These are phyloP conservation scores for Ophioninae sp. DNA, from an alignment of 2,888 invertebrate species.

Conservation along the genomic window DNA sequence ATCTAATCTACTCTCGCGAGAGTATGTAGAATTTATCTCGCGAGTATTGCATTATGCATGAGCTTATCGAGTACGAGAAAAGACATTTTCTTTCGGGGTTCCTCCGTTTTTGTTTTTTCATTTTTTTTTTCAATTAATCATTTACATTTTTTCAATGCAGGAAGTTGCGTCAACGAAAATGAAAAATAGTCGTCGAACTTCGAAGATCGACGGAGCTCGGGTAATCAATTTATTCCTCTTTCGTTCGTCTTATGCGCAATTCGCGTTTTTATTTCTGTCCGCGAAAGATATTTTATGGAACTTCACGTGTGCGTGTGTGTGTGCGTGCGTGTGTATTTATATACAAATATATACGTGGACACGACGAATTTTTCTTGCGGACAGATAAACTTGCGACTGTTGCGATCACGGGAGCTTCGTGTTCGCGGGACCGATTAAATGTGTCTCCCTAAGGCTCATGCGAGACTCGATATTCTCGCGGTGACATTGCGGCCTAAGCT, in stretches of 20 bases:
- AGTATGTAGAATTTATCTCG: slow-evolving; percentile 45
- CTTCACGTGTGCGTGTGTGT: not conserved
- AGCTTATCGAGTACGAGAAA: slow-evolving; percentile 32
- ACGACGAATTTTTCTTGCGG: slow-evolving; percentile 13
- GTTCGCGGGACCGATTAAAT: slow-evolving; percentile 31
- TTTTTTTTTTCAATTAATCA: not conserved
- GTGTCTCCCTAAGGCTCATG: not conserved
- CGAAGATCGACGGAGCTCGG: not conserved
- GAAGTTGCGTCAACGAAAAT: slow-evolving; percentile 2
- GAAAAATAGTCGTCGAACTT: not conserved
- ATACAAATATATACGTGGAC: not conserved
- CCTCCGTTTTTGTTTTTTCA: slow-evolving; percentile 15
- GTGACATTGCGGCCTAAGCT: slow-evolving; percentile 52
- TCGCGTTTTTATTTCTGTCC: not conserved
- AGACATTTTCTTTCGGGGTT: slow-evolving; percentile 3
- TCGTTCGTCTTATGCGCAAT: not conserved
- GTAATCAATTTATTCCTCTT: slow-evolving; percentile 3
- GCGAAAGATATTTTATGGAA: not conserved
- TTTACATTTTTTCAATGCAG: slow-evolving; percentile 9
- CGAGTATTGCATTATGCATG: slow-evolving; percentile 37
- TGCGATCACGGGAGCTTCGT: slow-evolving; percentile 13
- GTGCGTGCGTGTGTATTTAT: not conserved
- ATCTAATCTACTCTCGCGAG: slow-evolving; percentile 52
- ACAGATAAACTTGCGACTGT: slow-evolving; percentile 6
- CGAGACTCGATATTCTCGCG: slow-evolving; percentile 37